phyloP scores from a whole-genome alignment of 2,888 invertebrate species.

The Biston betularia region DNA sequence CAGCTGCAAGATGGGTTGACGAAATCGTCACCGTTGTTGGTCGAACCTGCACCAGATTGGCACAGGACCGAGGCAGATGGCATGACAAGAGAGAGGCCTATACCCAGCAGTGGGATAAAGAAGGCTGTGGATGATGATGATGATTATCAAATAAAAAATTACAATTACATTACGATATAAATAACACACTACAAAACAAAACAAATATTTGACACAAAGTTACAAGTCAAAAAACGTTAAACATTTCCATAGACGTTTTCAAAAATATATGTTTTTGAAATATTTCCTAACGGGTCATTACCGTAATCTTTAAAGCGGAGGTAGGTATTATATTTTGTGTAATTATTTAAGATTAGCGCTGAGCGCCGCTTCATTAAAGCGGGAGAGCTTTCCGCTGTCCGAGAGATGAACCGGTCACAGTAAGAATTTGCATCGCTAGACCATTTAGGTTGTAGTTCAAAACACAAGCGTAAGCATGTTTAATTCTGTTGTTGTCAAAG shows the following conservation, averaged over 20 bases:
- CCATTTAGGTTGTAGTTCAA: slow-evolving; percentile 16
- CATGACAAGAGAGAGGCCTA: too few relatives aligned
- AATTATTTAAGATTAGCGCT: slow-evolving; percentile 29
- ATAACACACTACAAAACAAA: too few relatives aligned
- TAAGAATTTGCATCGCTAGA: slow-evolving; percentile 37
- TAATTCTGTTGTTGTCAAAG: not conserved
- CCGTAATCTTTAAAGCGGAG: not conserved
- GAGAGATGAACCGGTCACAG: slow-evolving; percentile 24
- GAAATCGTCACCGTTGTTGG: too few relatives aligned
- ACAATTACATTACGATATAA: too few relatives aligned
- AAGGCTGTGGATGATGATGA: too few relatives aligned
- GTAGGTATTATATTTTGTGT: slow-evolving; percentile 2
- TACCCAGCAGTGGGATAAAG: too few relatives aligned
- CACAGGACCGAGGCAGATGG: too few relatives aligned
- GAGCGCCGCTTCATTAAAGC: slow-evolving; percentile 24
- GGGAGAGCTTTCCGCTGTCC: slow-evolving; percentile 26
- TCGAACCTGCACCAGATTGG: too few relatives aligned
- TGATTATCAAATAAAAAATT: too few relatives aligned
- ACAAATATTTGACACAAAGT: too few relatives aligned
- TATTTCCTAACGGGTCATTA: not conserved
- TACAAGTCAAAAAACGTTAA: not conserved
- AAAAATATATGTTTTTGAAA: too few relatives aligned
- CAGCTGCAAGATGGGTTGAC: too few relatives aligned
- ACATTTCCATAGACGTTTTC: not conserved
- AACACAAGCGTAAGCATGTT: not conserved